phyloP scores from a whole-genome alignment of 2,113 vertebrate genomes.

The Capreolus pygargus region DNA sequence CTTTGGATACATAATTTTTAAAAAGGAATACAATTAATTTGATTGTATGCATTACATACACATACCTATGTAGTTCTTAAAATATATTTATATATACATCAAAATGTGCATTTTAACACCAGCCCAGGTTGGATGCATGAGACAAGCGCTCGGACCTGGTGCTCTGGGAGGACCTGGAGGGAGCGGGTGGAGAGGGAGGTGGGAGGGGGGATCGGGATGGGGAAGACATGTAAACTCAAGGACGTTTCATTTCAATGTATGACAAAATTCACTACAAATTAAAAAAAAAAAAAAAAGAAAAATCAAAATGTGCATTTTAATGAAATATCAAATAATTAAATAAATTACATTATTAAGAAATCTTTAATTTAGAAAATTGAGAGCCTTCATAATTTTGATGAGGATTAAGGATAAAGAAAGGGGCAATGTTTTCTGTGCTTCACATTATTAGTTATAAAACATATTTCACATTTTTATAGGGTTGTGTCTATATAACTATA shows the following conservation, averaged over 20 bases:
- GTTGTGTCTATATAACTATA: background rate
- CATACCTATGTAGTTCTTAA: background rate
- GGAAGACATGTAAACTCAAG: no score
- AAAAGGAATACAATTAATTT: background rate
- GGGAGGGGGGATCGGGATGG: no score
- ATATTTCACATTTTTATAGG: background rate
- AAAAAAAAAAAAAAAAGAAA: no score
- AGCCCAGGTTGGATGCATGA: no score
- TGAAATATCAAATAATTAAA: background rate
- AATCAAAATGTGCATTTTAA: background rate
- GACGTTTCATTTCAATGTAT: no score
- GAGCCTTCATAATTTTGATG: background rate
- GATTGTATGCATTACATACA: background rate
- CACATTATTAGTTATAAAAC: background rate
- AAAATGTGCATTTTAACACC: background rate
- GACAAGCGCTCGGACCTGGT: no score
- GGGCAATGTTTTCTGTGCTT: background rate
- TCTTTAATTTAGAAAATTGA: background rate
- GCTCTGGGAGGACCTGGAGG: no score
- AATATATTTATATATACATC: background rate
- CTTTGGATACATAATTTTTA: background rate
- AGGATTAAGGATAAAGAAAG: background rate
- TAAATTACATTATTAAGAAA: background rate
- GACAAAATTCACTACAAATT: no score
- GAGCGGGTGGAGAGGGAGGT: no score